Conservation (phyloP, 2,888 invertebrate genomes). For the Lottia scabra region DNA sequence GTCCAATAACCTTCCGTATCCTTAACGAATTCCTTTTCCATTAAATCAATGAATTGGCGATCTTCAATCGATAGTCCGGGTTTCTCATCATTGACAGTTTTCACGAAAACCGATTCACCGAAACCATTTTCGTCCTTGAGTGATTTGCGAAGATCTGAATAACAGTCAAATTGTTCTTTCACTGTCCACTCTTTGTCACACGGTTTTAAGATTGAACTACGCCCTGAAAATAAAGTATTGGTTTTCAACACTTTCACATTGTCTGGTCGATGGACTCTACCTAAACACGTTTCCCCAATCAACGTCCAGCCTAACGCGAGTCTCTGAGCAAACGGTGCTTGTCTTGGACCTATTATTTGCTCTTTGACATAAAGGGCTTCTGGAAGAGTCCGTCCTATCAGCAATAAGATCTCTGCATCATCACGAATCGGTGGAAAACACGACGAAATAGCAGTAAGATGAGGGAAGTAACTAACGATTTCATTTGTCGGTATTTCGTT, state of each 20-base stretch:
- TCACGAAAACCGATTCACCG: conserved; percentile 9
- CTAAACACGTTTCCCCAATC: conserved; percentile 4
- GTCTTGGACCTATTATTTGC: neutral
- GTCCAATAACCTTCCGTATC: conserved; percentile 18
- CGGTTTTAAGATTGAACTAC: conserved; percentile 2
- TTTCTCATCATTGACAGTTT: conserved; percentile 21
- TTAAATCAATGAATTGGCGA: conserved; percentile 19
- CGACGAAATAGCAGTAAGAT: conserved; percentile 21
- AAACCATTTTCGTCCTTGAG: neutral
- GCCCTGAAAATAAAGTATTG: neutral
- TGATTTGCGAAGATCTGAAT: too few species aligned
- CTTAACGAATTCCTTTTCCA: conserved; percentile 18
- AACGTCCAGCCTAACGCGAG: neutral
- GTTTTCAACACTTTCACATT: neutral
- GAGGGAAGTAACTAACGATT: conserved; percentile 17
- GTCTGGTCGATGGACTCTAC: neutral
- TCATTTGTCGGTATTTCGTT: conserved; percentile 31
- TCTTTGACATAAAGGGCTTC: neutral
- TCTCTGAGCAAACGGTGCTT: conserved; percentile 6
- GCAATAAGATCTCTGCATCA: neutral
- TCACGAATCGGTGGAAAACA: conserved; percentile 22
- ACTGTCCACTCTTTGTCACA: conserved; percentile 24
- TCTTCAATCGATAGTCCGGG: conserved; percentile 28
- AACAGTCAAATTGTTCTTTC: conserved; percentile 27
- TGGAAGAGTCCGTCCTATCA: conserved; percentile 8